Percentiles rank a stretch among this genome's conserved stretches.
Evolutionary conservation across 1,140 invertebrate genomes (phyloP).

Genomic region (Drosophila orena): DNA sequence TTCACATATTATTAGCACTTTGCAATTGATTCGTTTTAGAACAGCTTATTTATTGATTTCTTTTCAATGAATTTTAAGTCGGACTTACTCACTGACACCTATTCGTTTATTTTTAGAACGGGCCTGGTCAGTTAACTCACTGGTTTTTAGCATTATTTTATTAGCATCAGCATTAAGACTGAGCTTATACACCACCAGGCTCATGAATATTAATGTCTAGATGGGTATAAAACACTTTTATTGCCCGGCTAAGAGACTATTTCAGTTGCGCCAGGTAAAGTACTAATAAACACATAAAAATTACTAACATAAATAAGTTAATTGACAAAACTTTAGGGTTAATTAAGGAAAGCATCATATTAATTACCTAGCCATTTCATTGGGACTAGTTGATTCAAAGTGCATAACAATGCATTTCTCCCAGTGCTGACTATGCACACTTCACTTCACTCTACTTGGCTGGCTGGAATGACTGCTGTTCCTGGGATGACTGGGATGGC

Average conservation of each 20-base stretch:
- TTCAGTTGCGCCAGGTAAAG: not conserved
- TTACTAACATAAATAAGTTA: not conserved
- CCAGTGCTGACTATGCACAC: slow-evolving; percentile 52
- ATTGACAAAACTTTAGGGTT: not conserved
- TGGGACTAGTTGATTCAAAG: no score
- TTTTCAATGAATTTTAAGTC: not conserved
- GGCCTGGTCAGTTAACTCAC: not conserved
- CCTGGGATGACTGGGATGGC: slow-evolving; percentile 10
- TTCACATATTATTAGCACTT: no score
- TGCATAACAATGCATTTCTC: not conserved
- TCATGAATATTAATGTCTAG: slow-evolving; percentile 1
- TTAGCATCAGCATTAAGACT: not conserved
- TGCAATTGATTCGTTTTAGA: no score
- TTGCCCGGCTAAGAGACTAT: not conserved
- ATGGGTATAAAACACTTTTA: slow-evolving; percentile 5
- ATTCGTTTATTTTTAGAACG: not conserved
- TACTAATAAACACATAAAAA: not conserved
- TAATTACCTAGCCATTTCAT: no score
- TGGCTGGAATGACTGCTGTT: not conserved
- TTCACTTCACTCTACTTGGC: slow-evolving; percentile 58
- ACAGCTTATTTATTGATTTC: not conserved
- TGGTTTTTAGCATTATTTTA: not conserved
- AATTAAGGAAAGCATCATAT: not conserved
- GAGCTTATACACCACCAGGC: not conserved
- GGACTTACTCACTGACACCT: not conserved